These are phyloP conservation scores for Lomographa bimaculata DNA, from an alignment of 2,888 invertebrate species.

Conservation along the genomic window DNA sequence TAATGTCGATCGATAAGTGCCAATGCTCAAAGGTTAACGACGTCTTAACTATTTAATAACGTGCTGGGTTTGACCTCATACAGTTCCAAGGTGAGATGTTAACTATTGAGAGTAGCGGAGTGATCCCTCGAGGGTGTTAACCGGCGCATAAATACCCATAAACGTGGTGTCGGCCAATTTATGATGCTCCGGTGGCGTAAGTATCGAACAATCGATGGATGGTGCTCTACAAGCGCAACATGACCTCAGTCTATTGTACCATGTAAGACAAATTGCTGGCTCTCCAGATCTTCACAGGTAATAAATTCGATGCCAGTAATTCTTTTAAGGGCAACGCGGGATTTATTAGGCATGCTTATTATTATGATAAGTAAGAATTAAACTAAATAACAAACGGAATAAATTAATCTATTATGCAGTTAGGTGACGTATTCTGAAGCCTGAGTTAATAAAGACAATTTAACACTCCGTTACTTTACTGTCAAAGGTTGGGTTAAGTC, in stretches of 20 bases:
- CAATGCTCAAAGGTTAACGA: constrained; percentile 54
- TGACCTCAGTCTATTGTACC: constrained; percentile 14
- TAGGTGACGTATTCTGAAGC: no score
- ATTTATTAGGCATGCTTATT: no score
- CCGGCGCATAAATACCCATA: constrained; percentile 39
- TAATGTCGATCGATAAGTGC: constrained; percentile 44
- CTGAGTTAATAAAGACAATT: no score
- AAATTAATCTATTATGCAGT: no score
- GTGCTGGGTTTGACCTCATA: constrained; percentile 46
- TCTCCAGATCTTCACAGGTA: constrained; percentile 9
- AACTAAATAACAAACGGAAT: no score
- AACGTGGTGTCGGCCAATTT: constrained; percentile 39
- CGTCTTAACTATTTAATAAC: constrained; percentile 53
- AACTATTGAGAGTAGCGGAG: constrained; percentile 35
- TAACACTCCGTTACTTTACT: no score
- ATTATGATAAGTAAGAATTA: no score
- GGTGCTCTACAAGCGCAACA: constrained; percentile 16
- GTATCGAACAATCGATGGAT: constrained; percentile 17
- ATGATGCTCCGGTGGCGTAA: constrained; percentile 34
- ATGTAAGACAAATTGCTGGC: constrained; percentile 16
- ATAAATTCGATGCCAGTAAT: constrained; percentile 15
- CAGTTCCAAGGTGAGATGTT: constrained; percentile 49
- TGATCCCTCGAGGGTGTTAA: constrained; percentile 49
- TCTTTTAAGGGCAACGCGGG: constrained; percentile 1
- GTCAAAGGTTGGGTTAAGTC: no score